Base-by-base conservation (phyloP, 2,888 invertebrate genomes). In the Phytoseiulus persimilis region DNA sequence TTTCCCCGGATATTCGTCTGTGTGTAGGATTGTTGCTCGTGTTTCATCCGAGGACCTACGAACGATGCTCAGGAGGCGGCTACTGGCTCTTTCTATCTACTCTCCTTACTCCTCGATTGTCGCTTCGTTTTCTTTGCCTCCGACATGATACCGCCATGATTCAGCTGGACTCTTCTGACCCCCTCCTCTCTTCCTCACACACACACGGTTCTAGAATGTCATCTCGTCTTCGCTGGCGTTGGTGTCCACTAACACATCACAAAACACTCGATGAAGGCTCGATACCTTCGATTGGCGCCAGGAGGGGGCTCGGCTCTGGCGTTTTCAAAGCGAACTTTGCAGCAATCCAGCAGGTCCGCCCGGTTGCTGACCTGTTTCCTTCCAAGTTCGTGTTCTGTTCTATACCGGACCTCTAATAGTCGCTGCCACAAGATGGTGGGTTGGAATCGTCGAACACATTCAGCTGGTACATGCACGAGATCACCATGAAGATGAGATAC, bases 381-480 rank as follows among this genome's bases (percentile, higher is more conserved):
- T 28, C 18, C 1, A 65, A 14, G 65, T 14, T 65, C 18, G 65
- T 18, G 39, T 39, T 39, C 39, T 39, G 39, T 65, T 28, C 65
- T 65, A 6, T 65, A 2, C 65, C 18, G 14, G 65, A 65, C 23
- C 9, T 33, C 33, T 33, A 94, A 91, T 93, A 94, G 28, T 91
- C 89, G 92, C 94, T 94, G 89, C 92, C 91, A 92, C 96, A 96
- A 92, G 95, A 95, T 33, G 95, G 95, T 91, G 96, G 96, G 93
- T 97, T 97, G 94, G 96, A 95, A 91, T 95, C 93, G 31, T 98
- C 98, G 93, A 98, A 98, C 90, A 98, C 94, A 93, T 98, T 98
- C 91, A 98, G 94, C 94, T 98, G 98, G 94, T 98, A 98, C 91
- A 98, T 94, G 91, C 96, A 96, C 91, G 98, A 97, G 92, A 98